Evolutionary conservation across 2,113 vertebrate genomes (phyloP), one percentile per base, ranked within the genome.

Genomic region (Ursus arctos): DNA sequence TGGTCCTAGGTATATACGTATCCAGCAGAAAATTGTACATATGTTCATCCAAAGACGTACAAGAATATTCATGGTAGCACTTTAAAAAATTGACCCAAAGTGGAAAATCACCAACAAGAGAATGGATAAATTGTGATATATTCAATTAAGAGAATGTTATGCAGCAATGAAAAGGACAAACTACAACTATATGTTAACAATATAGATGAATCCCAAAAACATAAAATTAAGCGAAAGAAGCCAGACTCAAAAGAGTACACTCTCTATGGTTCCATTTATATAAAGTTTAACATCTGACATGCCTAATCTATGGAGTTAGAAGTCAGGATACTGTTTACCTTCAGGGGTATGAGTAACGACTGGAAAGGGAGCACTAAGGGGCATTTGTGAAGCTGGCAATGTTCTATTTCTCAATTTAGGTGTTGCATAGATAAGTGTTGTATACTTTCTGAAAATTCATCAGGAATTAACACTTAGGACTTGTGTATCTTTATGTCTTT

Each of bases 151-250:
- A n/a, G 93, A 90, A 90, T 53, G 14, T 24, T 69, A 90, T 2
- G 36, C 59, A 95, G 47, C 71, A 92, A 67, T 40, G 11, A 92
- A 89, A 90, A 59, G 19, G 24, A 65, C 47, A 72, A 96, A 90
- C 33, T 53, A 72, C 59, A 74, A 72, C 13, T 12, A 88, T 6
- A 59, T 84, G 67, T 47, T 47, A 87, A 79, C 13, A 90, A 57
- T 59, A 47, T 74, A 81, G 61, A 81, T n/a, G 15, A 92, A 76
- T 69, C 49, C 86, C 49, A 67, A 88, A 87, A 95, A 55, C 71
- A 80, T 31, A 91, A 96, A 93, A 97, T 53, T 51, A 40, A 95
- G 67, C 59, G 49, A 94, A 90, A 82, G 65, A 87, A 96, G 26
- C 15, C 36, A 96, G 55, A 76, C 16, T 69, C 55, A 92, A 51